phyloP scores from a whole-genome alignment of 2,797 vertebrate species.

The Pantherophis vulpinus region DNA sequence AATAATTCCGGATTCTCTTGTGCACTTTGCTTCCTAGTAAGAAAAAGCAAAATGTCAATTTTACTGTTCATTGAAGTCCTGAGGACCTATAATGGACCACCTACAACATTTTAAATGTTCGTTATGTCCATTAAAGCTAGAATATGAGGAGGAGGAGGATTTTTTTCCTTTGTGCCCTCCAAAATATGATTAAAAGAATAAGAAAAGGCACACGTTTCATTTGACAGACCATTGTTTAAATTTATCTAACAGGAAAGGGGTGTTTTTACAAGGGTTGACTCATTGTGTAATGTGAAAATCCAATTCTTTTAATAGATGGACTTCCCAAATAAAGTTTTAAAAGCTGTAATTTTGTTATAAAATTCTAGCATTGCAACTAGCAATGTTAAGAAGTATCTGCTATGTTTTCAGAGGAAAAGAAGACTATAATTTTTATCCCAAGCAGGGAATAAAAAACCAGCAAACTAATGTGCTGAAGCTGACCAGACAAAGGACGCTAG shows the following conservation, averaged over 20 bases:
- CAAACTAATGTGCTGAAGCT: too few relatives aligned
- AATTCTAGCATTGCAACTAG: slow-evolving; percentile 50
- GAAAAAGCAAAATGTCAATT: slow-evolving; percentile 5
- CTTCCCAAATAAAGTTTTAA: slow-evolving; percentile 42
- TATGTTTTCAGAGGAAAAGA: slow-evolving; percentile 41
- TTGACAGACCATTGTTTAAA: slow-evolving; percentile 57
- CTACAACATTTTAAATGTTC: slow-evolving; percentile 44
- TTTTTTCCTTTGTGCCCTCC: not conserved
- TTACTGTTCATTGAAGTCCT: slow-evolving; percentile 34
- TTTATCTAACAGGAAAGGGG: slow-evolving; percentile 50
- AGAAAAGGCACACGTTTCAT: slow-evolving; percentile 36
- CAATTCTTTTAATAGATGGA: slow-evolving; percentile 43
- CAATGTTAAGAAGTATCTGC: slow-evolving; percentile 57
- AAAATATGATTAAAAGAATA: slow-evolving; percentile 38
- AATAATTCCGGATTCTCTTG: not conserved
- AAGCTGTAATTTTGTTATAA: slow-evolving; percentile 56
- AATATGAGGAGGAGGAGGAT: slow-evolving; percentile 7
- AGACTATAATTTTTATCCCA: slow-evolving; percentile 25
- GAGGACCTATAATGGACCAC: slow-evolving; percentile 1
- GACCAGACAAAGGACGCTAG: too few relatives aligned
- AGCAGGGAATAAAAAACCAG: too few relatives aligned
- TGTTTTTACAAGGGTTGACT: slow-evolving; percentile 51
- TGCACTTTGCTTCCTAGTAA: not conserved
- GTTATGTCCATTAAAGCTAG: slow-evolving; percentile 40
- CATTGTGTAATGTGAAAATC: slow-evolving; percentile 49